Base-by-base conservation (phyloP, 2,113 vertebrate species). In the Rhea pennata region DNA sequence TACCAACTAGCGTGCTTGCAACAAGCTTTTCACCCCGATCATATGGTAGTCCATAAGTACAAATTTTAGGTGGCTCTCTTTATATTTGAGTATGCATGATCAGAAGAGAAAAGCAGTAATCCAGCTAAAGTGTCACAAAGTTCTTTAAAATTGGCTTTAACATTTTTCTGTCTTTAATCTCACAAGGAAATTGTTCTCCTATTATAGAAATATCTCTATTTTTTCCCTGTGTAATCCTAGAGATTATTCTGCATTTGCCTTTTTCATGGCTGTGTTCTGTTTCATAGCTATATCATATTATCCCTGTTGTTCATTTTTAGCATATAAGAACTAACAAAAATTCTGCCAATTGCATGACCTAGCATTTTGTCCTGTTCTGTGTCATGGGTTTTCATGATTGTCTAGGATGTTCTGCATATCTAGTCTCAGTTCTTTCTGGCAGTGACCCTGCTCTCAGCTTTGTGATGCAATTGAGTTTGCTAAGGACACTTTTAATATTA, bases 241-340 rank as follows among this genome's bases (percentile, higher is more conserved):
- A 69, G 15, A 48, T 23, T 64, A 75, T 75, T 78, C 65, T 87
- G 31, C 65, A 33, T 78, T 84, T 84, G 15, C 4, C 9, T 84
- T 56, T 88, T 88, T 88, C 69, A 84, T 88, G 54, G 27, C 46
- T 71, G 5, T 54, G 21, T 39, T 1, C 0, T 92, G 92, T 92
- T 95, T 96, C 70, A 78, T 9, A 40, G 65, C 9, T 65, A 71
- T 16, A 56, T 84, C n/a, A 89, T 87, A 36, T 72, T 65, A 95
- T 97, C 23, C 50, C 84, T n/a, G 46, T 93, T 77, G 87, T 97
- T 92, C 56, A 17, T 79, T 95, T 95, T 95, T 93, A 87, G 27
- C 51, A 22, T 61, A 23, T 2, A 56, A 22, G 19, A 92, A 33
- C 19, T 27, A 51, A n/a, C 84, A 91, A 91, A 95, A 95, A 93